Conservation (phyloP, 2,888 invertebrate species). For the Myopa testacea region DNA sequence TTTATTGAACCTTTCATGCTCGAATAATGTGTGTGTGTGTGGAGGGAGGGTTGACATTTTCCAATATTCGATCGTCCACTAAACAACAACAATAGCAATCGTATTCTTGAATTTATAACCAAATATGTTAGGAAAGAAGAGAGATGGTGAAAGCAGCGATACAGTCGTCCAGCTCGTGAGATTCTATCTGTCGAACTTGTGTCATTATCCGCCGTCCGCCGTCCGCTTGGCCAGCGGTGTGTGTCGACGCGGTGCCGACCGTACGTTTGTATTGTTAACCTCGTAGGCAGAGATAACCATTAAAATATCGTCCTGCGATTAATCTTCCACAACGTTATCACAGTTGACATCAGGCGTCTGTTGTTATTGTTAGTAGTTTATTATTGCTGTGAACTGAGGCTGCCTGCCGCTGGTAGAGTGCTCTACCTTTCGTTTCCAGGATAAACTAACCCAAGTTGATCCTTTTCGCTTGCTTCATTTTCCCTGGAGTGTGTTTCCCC, state of each 20-base stretch:
- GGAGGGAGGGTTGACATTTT: too few species aligned
- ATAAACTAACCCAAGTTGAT: background rate
- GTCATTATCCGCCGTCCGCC: background rate
- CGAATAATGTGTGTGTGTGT: too few species aligned
- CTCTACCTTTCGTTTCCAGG: background rate
- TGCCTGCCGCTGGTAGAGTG: too few species aligned
- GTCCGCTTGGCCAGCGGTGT: background rate
- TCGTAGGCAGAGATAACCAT: constrained; percentile 49
- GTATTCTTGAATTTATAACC: background rate
- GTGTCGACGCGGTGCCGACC: constrained; percentile 14
- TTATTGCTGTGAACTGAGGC: background rate
- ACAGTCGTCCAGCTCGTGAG: constrained; percentile 10
- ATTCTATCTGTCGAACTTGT: constrained; percentile 19
- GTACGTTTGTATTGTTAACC: constrained; percentile 48
- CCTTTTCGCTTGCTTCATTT: background rate
- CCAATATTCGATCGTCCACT: too few species aligned
- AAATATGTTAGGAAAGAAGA: constrained; percentile 12
- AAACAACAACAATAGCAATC: background rate
- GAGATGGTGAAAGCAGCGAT: constrained; percentile 11
- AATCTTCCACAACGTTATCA: constrained; percentile 49
- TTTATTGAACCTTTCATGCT: too few species aligned
- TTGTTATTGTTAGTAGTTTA: constrained; percentile 30
- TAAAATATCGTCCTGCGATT: constrained; percentile 50
- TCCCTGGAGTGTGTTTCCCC: too few species aligned
- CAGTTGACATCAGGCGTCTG: constrained; percentile 48